These are phyloP conservation scores for Paguma larvata DNA, from an alignment of 2,797 vertebrate genomes.

Conservation along the genomic window DNA sequence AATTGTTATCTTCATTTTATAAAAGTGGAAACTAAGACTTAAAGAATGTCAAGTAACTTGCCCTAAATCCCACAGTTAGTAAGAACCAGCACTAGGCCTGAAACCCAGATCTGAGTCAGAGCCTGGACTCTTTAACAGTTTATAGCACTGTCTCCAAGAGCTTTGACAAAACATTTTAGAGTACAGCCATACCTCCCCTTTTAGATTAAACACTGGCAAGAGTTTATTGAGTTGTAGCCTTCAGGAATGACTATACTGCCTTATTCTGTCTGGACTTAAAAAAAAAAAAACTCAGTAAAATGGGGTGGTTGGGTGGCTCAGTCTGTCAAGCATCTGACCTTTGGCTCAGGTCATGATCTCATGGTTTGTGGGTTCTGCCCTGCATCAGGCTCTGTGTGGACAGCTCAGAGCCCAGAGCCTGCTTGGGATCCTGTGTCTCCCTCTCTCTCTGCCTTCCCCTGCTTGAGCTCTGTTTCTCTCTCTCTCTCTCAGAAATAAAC, in stretches of 20 bases:
- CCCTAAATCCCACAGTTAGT: background rate
- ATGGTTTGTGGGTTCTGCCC: too few relatives aligned
- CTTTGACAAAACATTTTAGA: conserved; percentile 24
- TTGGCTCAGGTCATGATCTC: too few relatives aligned
- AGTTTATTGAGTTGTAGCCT: conserved; percentile 26
- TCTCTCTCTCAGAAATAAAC: too few relatives aligned
- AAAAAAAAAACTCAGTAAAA: background rate
- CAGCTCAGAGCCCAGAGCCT: too few relatives aligned
- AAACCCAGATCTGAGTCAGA: background rate
- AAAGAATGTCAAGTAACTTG: conserved; percentile 42
- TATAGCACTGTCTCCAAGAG: background rate
- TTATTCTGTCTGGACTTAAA: conserved; percentile 19
- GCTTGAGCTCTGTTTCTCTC: too few relatives aligned
- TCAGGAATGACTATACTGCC: background rate
- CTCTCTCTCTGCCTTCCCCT: too few relatives aligned
- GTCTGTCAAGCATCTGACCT: too few relatives aligned
- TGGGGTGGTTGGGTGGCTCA: too few relatives aligned
- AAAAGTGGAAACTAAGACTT: conserved; percentile 59
- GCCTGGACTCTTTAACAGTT: background rate
- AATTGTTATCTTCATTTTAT: background rate
- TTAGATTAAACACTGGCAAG: background rate
- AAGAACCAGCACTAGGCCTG: background rate
- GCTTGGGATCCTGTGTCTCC: too few relatives aligned
- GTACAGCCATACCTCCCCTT: background rate
- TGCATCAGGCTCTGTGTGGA: too few relatives aligned